Conservation (phyloP, 2,888 invertebrate species). For the Yponomeuta sedellus region DNA sequence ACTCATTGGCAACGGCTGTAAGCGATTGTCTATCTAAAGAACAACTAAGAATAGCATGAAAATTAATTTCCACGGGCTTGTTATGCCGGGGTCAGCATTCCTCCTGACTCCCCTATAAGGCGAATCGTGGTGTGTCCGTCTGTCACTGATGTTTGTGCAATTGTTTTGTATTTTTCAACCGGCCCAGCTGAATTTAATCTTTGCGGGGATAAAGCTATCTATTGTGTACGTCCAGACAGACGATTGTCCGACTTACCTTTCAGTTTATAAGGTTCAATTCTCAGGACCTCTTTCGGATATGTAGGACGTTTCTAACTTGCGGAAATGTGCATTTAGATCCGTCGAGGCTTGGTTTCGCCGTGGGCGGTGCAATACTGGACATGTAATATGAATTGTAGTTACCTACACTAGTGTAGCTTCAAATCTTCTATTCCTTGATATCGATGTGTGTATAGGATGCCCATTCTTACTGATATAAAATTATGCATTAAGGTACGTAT, state of each 20-base stretch:
- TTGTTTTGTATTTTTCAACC: constrained; percentile 68
- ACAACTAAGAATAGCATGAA: constrained; percentile 13
- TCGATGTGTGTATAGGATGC: constrained; percentile 35
- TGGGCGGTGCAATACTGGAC: constrained; percentile 66
- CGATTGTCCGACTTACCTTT: not conserved
- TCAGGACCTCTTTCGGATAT: not conserved
- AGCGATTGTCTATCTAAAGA: not conserved
- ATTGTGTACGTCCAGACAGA: not conserved
- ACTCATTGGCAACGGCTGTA: not conserved
- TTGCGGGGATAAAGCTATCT: constrained; percentile 2
- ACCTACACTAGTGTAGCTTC: constrained; percentile 35
- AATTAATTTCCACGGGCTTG: constrained; percentile 37
- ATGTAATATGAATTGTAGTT: constrained; percentile 64
- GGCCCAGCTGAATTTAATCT: constrained; percentile 21
- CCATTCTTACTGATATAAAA: not conserved
- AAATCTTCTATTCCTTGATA: constrained; percentile 30
- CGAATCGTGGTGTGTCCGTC: constrained; percentile 50
- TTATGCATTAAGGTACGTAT: not conserved
- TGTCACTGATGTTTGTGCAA: constrained; percentile 52
- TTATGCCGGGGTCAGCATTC: constrained; percentile 35
- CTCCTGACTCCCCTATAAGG: constrained; percentile 33
- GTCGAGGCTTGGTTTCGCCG: constrained; percentile 46
- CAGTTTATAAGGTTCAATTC: not conserved
- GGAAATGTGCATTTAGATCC: constrained; percentile 37
- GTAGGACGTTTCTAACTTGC: constrained; percentile 24